Conservation (phyloP, 2,113 vertebrate species). For the Microcebus ravelobensis region DNA sequence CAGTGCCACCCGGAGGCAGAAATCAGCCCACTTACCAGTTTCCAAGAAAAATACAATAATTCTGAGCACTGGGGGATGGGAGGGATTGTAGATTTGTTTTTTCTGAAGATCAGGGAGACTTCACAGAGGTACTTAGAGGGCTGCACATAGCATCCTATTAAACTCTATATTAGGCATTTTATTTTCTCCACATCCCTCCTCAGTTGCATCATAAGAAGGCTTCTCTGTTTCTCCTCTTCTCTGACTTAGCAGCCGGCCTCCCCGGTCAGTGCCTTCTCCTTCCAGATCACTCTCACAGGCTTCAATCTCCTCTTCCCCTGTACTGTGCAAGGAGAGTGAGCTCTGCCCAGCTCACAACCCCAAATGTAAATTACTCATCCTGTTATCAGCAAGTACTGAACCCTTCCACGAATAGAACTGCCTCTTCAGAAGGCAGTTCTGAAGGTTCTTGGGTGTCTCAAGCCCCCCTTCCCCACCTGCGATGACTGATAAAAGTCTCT, state of each 20-base stretch:
- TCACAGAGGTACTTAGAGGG: background rate
- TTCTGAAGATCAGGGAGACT: background rate
- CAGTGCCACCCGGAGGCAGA: background rate
- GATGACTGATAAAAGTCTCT: background rate
- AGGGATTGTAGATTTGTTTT: background rate
- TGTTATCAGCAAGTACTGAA: background rate
- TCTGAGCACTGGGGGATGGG: background rate
- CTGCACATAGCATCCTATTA: background rate
- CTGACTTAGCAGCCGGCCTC: background rate
- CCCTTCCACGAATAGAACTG: background rate
- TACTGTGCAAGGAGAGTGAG: background rate
- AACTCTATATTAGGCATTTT: background rate
- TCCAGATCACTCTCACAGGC: background rate
- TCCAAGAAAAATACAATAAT: conserved; percentile 13
- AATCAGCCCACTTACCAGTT: background rate
- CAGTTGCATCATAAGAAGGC: background rate
- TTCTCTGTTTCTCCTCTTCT: conserved; percentile 8
- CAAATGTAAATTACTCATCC: background rate
- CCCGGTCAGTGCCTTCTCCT: background rate
- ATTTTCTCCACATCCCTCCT: background rate
- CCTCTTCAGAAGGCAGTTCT: conserved; percentile 11
- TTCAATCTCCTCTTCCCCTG: background rate
- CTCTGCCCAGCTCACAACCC: background rate
- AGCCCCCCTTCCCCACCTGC: background rate
- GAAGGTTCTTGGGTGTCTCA: conserved; percentile 22